A percentile compares a stretch with the other conserved stretches of the same genome.
Evolutionary conservation across 1,140 invertebrate genomes (phyloP).

Genomic region (Tetragonula clypearis): DNA sequence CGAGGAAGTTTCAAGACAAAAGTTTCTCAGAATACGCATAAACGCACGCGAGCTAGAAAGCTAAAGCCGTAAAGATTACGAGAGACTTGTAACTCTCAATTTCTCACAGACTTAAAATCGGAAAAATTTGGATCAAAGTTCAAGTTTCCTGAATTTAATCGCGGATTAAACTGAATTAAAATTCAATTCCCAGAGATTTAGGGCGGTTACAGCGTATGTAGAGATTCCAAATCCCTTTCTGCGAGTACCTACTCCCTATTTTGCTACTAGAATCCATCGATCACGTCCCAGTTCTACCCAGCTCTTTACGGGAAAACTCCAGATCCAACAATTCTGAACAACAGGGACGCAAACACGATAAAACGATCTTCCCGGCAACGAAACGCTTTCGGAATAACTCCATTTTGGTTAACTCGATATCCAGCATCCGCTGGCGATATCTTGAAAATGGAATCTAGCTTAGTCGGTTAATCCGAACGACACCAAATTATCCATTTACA

Average conservation of each 20-base stretch:
- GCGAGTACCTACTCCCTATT: background rate
- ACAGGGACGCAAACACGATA: background rate
- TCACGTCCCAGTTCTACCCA: background rate
- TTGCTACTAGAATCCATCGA: background rate
- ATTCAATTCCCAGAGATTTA: background rate
- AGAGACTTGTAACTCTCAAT: background rate
- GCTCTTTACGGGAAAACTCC: background rate
- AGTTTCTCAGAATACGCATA: background rate
- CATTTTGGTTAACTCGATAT: slow-evolving; percentile 4
- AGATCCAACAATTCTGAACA: background rate
- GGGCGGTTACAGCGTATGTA: too few relatives aligned
- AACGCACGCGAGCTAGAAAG: background rate
- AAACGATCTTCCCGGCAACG: background rate
- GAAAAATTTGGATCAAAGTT: background rate
- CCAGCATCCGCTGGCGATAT: background rate
- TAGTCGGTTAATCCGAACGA: background rate
- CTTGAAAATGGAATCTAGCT: background rate
- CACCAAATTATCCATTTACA: background rate
- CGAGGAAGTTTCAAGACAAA: background rate
- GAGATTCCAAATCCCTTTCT: background rate
- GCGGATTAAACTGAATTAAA: background rate
- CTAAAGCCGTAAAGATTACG: background rate
- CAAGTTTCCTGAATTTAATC: background rate
- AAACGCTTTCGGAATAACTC: background rate
- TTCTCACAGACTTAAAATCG: background rate